Conservation (phyloP, 1,140 invertebrate genomes). For the Daktulosphaira vitifoliae region DNA sequence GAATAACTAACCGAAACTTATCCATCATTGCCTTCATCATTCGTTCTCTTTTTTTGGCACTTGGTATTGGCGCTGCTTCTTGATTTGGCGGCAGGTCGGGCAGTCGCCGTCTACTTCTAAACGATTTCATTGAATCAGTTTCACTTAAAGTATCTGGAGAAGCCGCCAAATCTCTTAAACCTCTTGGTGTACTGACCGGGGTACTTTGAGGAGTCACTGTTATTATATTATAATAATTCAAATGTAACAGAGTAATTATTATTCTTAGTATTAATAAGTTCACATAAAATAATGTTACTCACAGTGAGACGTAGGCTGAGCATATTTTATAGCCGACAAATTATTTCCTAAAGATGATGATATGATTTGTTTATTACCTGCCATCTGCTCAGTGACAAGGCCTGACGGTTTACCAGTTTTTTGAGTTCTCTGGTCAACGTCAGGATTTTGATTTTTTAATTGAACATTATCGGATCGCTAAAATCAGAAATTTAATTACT, state of each 20-base stretch:
- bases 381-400: no score
- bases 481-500: no score
- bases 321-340: no score
- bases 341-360: no score
- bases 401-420: no score
- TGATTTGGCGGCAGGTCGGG: constrained; percentile 47
- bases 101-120: constrained; percentile 44
- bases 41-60: constrained; percentile 43
- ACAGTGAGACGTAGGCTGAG: background rate
- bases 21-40: constrained; percentile 35
- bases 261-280: no score
- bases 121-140: constrained; percentile 48
- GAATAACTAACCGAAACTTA: constrained; percentile 37
- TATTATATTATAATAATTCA: constrained; percentile 31
- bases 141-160: constrained; percentile 50
- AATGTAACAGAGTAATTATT: background rate
- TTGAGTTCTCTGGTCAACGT: no score
- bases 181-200: constrained; percentile 44
- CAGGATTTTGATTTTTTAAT: no score
- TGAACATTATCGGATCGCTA: no score
- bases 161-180: constrained; percentile 42
- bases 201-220: constrained; percentile 44
- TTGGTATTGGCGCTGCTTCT: constrained; percentile 47
- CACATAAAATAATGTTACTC: background rate
- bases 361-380: no score